Evolutionary conservation across 2,113 vertebrate species (phyloP).

Genomic region (Bambusicola thoracicus): DNA sequence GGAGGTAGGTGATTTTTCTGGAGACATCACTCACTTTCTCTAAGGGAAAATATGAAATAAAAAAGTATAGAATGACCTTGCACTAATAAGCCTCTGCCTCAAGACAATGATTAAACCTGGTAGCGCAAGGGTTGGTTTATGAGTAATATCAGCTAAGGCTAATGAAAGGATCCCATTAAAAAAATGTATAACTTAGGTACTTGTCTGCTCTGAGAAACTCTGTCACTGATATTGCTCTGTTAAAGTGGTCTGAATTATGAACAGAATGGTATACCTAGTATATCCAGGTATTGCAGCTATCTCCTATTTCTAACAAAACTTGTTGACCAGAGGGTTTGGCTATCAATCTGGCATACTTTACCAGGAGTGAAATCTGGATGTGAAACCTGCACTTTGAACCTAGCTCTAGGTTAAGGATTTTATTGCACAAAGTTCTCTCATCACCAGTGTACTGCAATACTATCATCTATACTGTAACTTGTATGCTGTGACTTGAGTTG

Average conservation of each 20-base stretch:
- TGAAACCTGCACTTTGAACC: background rate
- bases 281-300: background rate
- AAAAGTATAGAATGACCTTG: slow-evolving; percentile 64
- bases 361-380: background rate
- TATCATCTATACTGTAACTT: background rate
- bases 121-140: slow-evolving; percentile 52
- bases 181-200: slow-evolving; percentile 56
- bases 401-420: background rate
- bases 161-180: slow-evolving; percentile 71
- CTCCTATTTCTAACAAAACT: background rate
- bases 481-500: background rate
- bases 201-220: slow-evolving; percentile 46
- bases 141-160: slow-evolving; percentile 60
- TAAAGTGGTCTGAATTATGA: slow-evolving; percentile 23
- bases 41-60: slow-evolving; percentile 57
- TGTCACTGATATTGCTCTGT: background rate
- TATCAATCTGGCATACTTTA: background rate
- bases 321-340: background rate
- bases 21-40: slow-evolving; percentile 40
- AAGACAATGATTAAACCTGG: slow-evolving; percentile 67
- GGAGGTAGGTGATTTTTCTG: slow-evolving; percentile 60
- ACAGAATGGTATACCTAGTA: background rate
- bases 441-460: background rate
- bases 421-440: background rate
- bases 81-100: slow-evolving; percentile 71